Conservation (phyloP, 30 jellyfish, hydroid and myxozoan species). For the Haliclystus octoradiatus region DNA sequence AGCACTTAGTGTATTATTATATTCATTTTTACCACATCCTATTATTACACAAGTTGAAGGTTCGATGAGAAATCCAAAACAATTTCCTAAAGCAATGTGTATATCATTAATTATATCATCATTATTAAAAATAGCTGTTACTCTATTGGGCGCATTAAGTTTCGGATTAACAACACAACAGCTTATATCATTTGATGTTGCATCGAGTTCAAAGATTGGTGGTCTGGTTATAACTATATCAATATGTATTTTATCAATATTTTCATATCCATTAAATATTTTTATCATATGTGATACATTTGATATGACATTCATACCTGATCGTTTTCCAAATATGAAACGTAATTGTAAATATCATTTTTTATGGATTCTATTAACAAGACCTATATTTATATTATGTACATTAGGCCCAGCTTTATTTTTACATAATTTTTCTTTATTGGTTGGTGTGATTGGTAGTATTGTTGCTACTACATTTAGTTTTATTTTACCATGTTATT, state of each 20-base stretch:
- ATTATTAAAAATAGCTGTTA: constrained; percentile 10
- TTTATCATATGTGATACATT: constrained; percentile 23
- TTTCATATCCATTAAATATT: constrained; percentile 12
- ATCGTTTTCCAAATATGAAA: neutral
- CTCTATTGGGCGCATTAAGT: constrained; percentile 31
- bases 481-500: constrained; percentile 25
- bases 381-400: constrained; percentile 2
- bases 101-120: constrained; percentile 13
- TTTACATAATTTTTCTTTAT: constrained; percentile 24
- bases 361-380: constrained; percentile 15
- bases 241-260: constrained; percentile 1
- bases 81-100: constrained; percentile 9
- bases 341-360: neutral
- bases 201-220: neutral
- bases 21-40: constrained; percentile 7
- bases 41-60: constrained; percentile 40
- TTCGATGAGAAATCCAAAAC: constrained; percentile 16
- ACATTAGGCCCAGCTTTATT: constrained; percentile 15
- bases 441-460: constrained; percentile 25
- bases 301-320: neutral
- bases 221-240: neutral
- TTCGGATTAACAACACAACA: constrained; percentile 13
- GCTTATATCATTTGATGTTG: constrained; percentile 8
- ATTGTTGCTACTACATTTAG: constrained; percentile 22
- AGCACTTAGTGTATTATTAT: constrained; percentile 18